Evolutionary conservation across 2,797 vertebrate species (phyloP).

Genomic region (Platalea minor): DNA sequence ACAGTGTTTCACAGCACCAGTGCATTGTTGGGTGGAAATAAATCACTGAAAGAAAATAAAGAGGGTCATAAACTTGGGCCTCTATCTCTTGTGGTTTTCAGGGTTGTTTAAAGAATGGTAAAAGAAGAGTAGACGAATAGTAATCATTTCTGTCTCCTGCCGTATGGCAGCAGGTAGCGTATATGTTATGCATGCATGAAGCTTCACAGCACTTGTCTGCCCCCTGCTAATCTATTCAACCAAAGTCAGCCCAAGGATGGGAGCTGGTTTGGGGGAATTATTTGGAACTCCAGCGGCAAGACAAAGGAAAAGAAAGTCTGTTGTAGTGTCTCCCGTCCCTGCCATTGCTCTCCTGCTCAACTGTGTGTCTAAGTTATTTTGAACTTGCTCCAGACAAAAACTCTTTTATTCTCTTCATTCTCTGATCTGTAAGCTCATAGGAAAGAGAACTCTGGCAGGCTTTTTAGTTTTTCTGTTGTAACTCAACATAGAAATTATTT

Average conservation of each 20-base stretch:
- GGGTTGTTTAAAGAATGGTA: background rate
- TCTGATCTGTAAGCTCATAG: background rate
- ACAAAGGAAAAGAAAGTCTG: slow-evolving; percentile 52
- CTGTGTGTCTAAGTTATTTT: slow-evolving; percentile 21
- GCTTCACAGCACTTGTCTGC: slow-evolving; percentile 41
- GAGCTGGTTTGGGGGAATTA: slow-evolving; percentile 44
- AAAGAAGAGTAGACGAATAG: background rate
- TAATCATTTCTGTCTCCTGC: slow-evolving; percentile 2
- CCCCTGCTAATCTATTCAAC: slow-evolving; percentile 51
- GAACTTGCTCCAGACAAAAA: slow-evolving; percentile 39
- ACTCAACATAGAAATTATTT: slow-evolving; percentile 36
- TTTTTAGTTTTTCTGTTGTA: slow-evolving; percentile 30
- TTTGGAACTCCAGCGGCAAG: background rate
- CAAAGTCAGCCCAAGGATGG: slow-evolving; percentile 10
- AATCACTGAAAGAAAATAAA: slow-evolving; percentile 9
- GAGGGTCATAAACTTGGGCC: background rate
- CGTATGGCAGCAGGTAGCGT: slow-evolving; percentile 31
- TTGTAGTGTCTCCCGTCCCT: slow-evolving; percentile 9
- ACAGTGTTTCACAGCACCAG: background rate
- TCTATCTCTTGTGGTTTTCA: background rate
- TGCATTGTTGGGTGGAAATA: background rate
- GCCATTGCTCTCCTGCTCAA: background rate
- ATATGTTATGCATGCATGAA: slow-evolving; percentile 26
- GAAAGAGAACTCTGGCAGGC: slow-evolving; percentile 5
- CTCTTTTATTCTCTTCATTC: slow-evolving; percentile 21